phyloP scores from a whole-genome alignment of 1,140 invertebrate genomes.

The Caenorhabditis brenneri region DNA sequence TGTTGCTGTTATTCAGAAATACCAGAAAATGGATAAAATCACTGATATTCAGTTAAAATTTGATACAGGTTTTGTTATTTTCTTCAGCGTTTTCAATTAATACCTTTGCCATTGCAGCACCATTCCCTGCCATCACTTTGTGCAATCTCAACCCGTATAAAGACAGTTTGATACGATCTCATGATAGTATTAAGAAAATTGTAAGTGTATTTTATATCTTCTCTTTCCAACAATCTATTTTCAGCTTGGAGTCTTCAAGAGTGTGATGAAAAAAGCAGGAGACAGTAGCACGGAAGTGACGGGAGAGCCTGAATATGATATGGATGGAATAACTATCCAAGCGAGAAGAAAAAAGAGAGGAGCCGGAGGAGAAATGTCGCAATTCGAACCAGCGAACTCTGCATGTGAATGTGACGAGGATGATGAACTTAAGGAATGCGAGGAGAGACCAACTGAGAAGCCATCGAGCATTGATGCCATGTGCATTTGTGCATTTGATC shows the following conservation, averaged over 20 bases:
- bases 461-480: constrained; percentile 37
- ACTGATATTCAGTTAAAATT: constrained; percentile 67
- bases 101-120: constrained; percentile 55
- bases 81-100: neutral
- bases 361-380: constrained; percentile 17
- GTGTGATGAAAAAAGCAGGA: constrained; percentile 65
- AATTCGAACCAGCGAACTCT: constrained; percentile 44
- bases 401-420: constrained; percentile 49
- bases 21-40: constrained; percentile 66
- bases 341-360: constrained; percentile 47
- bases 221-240: neutral
- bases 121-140: constrained; percentile 65
- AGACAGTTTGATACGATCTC: constrained; percentile 58
- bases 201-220: neutral
- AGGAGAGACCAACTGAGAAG: constrained; percentile 29
- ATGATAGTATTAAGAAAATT: constrained; percentile 59
- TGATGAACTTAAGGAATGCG: constrained; percentile 28
- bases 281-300: constrained; percentile 1
- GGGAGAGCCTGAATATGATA: neutral
- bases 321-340: constrained; percentile 31
- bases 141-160: constrained; percentile 69
- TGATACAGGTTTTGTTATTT: constrained; percentile 52
- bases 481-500: constrained; percentile 64
- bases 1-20: constrained; percentile 60
- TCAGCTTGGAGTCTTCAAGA: constrained; percentile 62